phyloP scores from a whole-genome alignment of 1,140 invertebrate species.

The Lerema accius region DNA sequence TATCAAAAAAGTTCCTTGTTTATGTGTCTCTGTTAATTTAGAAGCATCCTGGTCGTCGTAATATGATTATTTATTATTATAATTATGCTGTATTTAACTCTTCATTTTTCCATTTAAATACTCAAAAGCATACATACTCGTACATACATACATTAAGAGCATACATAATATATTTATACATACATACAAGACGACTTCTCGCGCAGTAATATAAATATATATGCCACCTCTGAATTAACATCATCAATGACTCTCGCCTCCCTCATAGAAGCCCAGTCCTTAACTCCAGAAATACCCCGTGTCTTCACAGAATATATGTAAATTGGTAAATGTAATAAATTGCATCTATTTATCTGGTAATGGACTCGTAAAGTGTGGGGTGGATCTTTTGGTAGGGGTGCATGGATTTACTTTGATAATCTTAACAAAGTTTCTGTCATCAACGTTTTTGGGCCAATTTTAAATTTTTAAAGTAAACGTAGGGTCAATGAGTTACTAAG shows the following conservation, averaged over 20 bases:
- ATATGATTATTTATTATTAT: no score
- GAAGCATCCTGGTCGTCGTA: no score
- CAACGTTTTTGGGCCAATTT: conserved; percentile 6
- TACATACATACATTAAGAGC: no score
- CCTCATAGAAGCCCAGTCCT: conserved; percentile 59
- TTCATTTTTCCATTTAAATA: no score
- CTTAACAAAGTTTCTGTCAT: conserved; percentile 14
- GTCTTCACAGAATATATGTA: conserved; percentile 72
- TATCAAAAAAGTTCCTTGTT: no score
- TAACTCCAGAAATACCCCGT: conserved; percentile 53
- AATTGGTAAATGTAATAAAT: conserved; percentile 80
- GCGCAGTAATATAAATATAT: background rate
- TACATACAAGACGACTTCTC: no score
- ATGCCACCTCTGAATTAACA: conserved; percentile 10
- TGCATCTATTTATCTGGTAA: conserved; percentile 75
- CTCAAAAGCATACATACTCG: no score
- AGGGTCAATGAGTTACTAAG: no score
- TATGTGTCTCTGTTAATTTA: no score
- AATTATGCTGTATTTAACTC: no score
- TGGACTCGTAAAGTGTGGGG: conserved; percentile 58
- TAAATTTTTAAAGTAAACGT: background rate
- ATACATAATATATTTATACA: no score
- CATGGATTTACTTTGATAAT: conserved; percentile 33
- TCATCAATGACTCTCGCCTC: conserved; percentile 35
- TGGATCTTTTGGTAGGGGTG: conserved; percentile 47